Conservation (phyloP, 2,797 vertebrate species). For the Coracias cyanogaster region DNA sequence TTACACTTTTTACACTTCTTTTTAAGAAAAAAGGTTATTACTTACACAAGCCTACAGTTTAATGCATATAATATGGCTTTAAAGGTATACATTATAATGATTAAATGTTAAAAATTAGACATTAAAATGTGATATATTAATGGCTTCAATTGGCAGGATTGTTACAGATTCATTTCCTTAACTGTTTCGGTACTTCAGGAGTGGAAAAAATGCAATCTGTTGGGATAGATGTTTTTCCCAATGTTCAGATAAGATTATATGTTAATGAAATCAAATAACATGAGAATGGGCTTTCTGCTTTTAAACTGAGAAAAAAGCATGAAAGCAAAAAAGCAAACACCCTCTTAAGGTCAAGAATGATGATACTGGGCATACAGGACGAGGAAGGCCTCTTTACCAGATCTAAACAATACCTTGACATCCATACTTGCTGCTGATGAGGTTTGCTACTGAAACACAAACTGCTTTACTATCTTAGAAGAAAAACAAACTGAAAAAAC, state of each 20-base stretch:
- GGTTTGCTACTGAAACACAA: neutral
- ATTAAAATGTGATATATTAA: neutral
- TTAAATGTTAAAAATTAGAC: neutral
- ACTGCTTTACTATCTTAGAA: rapidly evolving
- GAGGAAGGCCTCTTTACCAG: neutral
- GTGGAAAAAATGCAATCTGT: neutral
- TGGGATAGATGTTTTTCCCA: neutral
- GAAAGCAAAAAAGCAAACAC: neutral
- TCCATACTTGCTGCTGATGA: neutral
- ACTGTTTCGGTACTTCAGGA: neutral
- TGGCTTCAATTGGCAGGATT: neutral
- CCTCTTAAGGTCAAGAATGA: neutral
- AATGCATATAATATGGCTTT: neutral
- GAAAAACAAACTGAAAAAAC: neutral
- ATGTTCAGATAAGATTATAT: rapidly evolving
- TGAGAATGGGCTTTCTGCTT: neutral
- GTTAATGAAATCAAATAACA: neutral
- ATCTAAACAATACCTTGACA: neutral
- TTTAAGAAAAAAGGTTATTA: too few species aligned
- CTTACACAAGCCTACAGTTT: neutral
- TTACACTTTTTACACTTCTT: too few species aligned
- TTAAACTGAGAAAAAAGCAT: neutral
- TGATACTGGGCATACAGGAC: neutral
- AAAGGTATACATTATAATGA: neutral
- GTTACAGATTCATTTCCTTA: neutral